phyloP scores from a whole-genome alignment of 2,113 vertebrate genomes.

The Otis tarda region DNA sequence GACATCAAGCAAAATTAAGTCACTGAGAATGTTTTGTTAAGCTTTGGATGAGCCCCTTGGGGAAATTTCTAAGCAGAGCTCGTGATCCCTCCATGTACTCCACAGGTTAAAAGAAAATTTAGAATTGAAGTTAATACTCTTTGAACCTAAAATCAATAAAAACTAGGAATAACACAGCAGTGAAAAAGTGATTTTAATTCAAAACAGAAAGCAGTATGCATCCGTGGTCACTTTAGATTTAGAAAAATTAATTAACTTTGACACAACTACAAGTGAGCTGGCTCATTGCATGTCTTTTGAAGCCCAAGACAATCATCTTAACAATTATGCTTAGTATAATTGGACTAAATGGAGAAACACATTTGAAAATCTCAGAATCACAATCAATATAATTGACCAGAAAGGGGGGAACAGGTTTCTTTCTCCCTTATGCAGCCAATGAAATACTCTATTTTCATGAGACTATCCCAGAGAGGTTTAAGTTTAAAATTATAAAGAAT shows the following conservation, averaged over 20 bases:
- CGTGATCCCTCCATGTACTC: neutral
- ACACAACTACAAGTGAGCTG: constrained; percentile 38
- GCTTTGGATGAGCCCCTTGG: neutral
- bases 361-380: constrained; percentile 45
- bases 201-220: constrained; percentile 43
- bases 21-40: neutral
- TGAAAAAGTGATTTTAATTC: constrained; percentile 59
- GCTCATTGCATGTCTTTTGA: neutral
- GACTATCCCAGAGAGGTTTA: neutral
- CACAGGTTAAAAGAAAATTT: constrained; percentile 53
- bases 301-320: constrained; percentile 47
- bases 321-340: constrained; percentile 44
- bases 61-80: neutral
- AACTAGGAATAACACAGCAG: constrained; percentile 12
- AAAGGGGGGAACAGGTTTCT: constrained; percentile 4
- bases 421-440: neutral
- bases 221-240: constrained; percentile 32
- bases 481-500: constrained; percentile 25
- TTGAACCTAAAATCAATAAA: constrained; percentile 51
- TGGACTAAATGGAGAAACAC: constrained; percentile 46
- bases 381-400: constrained; percentile 44
- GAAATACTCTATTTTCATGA: neutral
- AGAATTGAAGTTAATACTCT: constrained; percentile 45
- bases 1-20: constrained; percentile 3
- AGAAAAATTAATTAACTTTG: constrained; percentile 62